A percentile compares a stretch with the other conserved stretches of the same genome.
These are phyloP conservation scores for Orientallactaga bullata DNA, from an alignment of 2,113 vertebrate species.

Conservation along the genomic window DNA sequence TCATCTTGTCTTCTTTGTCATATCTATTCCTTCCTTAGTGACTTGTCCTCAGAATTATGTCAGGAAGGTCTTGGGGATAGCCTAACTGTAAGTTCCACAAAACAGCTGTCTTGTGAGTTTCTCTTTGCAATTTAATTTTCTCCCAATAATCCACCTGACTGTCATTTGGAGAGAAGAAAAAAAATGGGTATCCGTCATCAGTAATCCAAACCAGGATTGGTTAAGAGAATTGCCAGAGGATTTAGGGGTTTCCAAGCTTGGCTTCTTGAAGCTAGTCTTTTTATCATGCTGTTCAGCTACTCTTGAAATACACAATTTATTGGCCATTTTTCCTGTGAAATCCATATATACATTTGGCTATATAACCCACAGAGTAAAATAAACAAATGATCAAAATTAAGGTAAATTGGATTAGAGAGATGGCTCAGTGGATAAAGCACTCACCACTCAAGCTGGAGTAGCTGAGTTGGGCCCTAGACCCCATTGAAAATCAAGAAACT, in stretches of 20 bases:
- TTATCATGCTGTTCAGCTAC: conserved; percentile 75
- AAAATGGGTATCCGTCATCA: not conserved
- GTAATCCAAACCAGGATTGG: conserved; percentile 51
- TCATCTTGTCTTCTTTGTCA: not conserved
- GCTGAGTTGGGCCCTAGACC: no score
- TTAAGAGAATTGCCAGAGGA: conserved; percentile 60
- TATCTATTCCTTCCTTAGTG: conserved; percentile 42
- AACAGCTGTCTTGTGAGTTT: not conserved
- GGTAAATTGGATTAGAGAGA: not conserved
- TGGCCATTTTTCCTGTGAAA: conserved; percentile 72
- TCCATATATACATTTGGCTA: not conserved
- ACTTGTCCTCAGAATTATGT: not conserved
- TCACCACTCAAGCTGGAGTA: no score
- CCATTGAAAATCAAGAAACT: no score
- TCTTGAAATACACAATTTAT: conserved; percentile 58
- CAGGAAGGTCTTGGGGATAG: not conserved
- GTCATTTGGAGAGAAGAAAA: conserved; percentile 24
- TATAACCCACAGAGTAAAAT: not conserved
- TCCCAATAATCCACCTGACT: conserved; percentile 21
- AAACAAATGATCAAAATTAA: not conserved
- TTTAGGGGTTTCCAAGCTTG: conserved; percentile 46
- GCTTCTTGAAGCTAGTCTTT: conserved; percentile 74
- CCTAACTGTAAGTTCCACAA: conserved; percentile 2
- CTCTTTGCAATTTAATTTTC: conserved; percentile 52
- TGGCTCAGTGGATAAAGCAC: no score